These are phyloP conservation scores for Gymnothorax reevesii DNA, from an alignment of 2,797 vertebrate species.

Conservation along the genomic window DNA sequence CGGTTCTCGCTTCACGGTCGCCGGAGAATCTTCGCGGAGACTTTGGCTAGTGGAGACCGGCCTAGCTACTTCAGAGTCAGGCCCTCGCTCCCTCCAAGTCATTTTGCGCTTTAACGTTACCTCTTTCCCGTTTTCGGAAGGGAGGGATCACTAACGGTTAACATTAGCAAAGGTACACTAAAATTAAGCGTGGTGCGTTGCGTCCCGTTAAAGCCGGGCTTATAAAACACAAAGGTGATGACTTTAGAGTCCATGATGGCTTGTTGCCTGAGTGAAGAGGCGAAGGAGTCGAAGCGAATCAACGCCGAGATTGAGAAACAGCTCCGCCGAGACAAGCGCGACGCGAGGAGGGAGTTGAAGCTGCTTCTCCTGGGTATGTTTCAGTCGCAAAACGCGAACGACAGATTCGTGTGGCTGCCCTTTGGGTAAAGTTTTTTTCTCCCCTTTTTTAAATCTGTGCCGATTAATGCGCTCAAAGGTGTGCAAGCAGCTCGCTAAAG, in stretches of 20 bases:
- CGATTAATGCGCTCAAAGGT: background rate
- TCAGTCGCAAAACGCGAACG: constrained; percentile 31
- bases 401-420: background rate
- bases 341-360: constrained; percentile 91
- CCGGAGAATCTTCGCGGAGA: background rate
- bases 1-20: constrained; percentile 9
- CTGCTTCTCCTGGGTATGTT: constrained; percentile 87
- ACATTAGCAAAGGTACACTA: background rate
- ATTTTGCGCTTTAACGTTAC: background rate
- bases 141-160: background rate
- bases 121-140: background rate
- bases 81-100: constrained; percentile 22
- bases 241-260: constrained; percentile 99
- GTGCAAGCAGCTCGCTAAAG: no score
- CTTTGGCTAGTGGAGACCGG: constrained; percentile 1
- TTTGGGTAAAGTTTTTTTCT: background rate
- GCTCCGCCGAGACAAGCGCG: constrained; percentile 93
- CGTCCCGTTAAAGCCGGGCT: constrained; percentile 60
- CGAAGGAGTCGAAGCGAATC: constrained; percentile 98
- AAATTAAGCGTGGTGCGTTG: constrained; percentile 45
- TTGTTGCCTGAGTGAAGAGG: constrained; percentile 99
- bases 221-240: constrained; percentile 80
- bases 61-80: constrained; percentile 25
- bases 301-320: constrained; percentile 98
- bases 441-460: background rate